A percentile compares a stretch with the other conserved stretches of the same genome.
Evolutionary conservation across 2,113 vertebrate genomes (phyloP).

Genomic region (Capreolus pygargus): DNA sequence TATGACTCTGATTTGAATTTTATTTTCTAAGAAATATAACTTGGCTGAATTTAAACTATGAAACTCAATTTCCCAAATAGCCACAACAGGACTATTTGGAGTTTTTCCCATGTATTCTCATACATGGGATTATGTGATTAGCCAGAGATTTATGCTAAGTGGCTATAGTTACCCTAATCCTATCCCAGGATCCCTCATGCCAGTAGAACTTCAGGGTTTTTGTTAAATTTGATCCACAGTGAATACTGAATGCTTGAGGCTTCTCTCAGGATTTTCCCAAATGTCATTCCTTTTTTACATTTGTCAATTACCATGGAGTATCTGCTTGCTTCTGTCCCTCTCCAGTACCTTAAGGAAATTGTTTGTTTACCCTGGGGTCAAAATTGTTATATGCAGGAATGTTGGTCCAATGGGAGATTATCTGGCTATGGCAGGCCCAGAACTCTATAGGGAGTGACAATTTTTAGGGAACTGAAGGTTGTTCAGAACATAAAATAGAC

Average conservation of each 20-base stretch:
- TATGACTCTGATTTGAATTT: background rate
- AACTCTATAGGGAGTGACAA: background rate
- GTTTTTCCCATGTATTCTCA: background rate
- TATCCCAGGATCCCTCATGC: background rate
- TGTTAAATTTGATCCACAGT: background rate
- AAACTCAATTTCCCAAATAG: background rate
- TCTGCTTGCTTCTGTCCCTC: background rate
- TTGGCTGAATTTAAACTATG: background rate
- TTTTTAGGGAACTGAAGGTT: background rate
- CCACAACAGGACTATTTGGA: background rate
- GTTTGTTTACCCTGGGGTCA: background rate
- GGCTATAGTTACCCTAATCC: background rate
- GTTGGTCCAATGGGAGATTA: background rate
- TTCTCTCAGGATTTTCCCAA: background rate
- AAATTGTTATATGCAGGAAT: background rate
- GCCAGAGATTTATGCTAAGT: background rate
- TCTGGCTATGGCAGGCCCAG: background rate
- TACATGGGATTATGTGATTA: background rate
- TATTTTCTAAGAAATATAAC: background rate
- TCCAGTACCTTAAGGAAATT: background rate
- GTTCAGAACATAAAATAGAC: background rate
- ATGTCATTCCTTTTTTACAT: background rate
- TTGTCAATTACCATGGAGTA: background rate
- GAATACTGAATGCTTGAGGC: background rate
- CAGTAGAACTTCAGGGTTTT: background rate